phyloP scores from a whole-genome alignment of 2,888 invertebrate genomes.

The Palloptera scutellata region DNA sequence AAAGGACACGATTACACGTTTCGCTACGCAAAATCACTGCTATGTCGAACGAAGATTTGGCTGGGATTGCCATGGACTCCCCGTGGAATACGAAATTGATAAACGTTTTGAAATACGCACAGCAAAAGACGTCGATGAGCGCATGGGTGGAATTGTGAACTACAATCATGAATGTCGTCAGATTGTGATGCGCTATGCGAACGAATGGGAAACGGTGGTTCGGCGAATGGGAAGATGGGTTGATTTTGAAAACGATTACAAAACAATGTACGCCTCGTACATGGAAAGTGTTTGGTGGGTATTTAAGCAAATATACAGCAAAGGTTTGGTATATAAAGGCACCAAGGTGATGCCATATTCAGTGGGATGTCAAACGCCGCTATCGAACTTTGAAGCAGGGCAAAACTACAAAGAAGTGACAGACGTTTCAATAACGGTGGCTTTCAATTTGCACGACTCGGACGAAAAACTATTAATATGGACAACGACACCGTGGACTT shows the following conservation, averaged over 20 bases:
- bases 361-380: constrained; percentile 90
- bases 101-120: constrained; percentile 84
- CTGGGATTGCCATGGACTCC: constrained; percentile 96
- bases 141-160: constrained; percentile 83
- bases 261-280: constrained; percentile 93
- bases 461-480: constrained; percentile 65
- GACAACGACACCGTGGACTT: constrained; percentile 98
- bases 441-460: constrained; percentile 72
- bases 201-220: constrained; percentile 86
- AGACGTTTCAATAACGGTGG: constrained; percentile 89
- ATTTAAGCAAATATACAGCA: constrained; percentile 89
- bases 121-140: constrained; percentile 91
- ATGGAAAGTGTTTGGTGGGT: constrained; percentile 99
- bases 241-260: constrained; percentile 96
- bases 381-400: constrained; percentile 97
- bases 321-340: constrained; percentile 93
- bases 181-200: constrained; percentile 91
- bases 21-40: constrained; percentile 87
- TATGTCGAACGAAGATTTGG: constrained; percentile 90
- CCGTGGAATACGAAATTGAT: constrained; percentile 90
- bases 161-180: constrained; percentile 93
- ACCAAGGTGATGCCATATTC: constrained; percentile 98
- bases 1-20: constrained; percentile 93
- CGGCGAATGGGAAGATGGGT: constrained; percentile 94
- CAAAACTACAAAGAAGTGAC: constrained; percentile 96